Base-by-base conservation (phyloP, 2,797 vertebrate genomes). In the Spinibarbus caldwelli region DNA sequence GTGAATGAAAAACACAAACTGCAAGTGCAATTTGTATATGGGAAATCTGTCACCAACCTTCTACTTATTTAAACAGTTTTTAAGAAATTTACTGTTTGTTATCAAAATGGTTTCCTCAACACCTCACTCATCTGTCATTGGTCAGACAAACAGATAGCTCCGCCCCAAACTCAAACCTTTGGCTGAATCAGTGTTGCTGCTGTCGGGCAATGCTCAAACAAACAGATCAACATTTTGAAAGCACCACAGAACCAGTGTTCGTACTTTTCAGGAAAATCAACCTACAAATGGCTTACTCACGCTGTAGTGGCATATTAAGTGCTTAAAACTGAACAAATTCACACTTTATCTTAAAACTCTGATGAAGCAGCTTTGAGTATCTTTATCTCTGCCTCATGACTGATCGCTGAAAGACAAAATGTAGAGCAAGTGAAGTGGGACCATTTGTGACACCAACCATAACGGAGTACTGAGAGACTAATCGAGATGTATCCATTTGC, bases 391-490 rank as follows among this genome's bases (percentile, higher is more conserved):
- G 79, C n/a, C 21, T 71, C 43, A 54, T 82, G 67, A 41, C 47
- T 45, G 41, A 79, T 57, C 26, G 17, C 75, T 67, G 54, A 84
- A 52, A 87, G 82, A 77, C 47, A 34, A 85, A 89, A 90, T 86
- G 77, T 87, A 68, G 84, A 87, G 76, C 84, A 86, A 68, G 68
- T 87, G 80, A 86, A 86, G 21, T 80, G 86, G 82, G 85, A 87
- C 64, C 54, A 23, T 73, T 41, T 57, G 21, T 68, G 21, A 80
- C 43, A 67, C 43, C 26, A 29, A 2, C 36, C 14, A 29, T 21
- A 1, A 78, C 17, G 23, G 75, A 43, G 15, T 10, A 29, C 15
- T 78, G 76, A 78, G 57, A 66, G 31, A 66, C 15, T 52, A 64
- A 75, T 38, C 41, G 1, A 49, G 81, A 83, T 64, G 23, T 12